These are phyloP conservation scores for Drosophila arawakana DNA, from an alignment of 1,140 invertebrate species.

Conservation along the genomic window DNA sequence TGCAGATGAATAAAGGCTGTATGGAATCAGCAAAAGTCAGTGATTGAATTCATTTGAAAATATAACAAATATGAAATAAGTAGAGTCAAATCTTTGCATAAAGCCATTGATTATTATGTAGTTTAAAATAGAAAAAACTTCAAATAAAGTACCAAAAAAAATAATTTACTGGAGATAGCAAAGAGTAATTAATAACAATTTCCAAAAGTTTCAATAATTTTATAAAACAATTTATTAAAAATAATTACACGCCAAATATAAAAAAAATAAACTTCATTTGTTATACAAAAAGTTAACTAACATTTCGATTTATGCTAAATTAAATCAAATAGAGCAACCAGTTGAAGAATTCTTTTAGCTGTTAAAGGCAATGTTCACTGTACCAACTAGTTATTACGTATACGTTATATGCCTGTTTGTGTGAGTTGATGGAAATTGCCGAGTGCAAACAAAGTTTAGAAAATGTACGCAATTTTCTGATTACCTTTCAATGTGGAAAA, in stretches of 20 bases:
- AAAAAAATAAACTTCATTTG: background rate
- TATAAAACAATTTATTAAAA: too few species aligned
- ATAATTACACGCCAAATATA: background rate
- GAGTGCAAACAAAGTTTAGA: conserved; percentile 23
- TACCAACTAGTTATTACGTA: conserved; percentile 3
- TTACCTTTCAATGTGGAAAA: conserved; percentile 27
- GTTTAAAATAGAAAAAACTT: background rate
- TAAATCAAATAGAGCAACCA: conserved; percentile 1
- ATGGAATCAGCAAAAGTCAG: conserved; percentile 8
- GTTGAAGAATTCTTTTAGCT: background rate
- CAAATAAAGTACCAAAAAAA: background rate
- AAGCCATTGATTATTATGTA: background rate
- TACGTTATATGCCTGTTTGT: background rate
- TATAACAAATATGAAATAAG: background rate
- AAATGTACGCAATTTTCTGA: conserved; percentile 25
- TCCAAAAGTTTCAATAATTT: too few species aligned
- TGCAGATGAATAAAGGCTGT: background rate
- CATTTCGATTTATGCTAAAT: background rate
- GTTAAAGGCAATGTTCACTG: background rate
- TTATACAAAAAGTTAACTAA: background rate
- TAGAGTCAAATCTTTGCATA: too few species aligned
- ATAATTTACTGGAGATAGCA: background rate
- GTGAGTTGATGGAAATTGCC: conserved; percentile 17
- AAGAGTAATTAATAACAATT: too few species aligned
- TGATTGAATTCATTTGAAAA: conserved; percentile 3